Base-by-base conservation (phyloP, 2,797 vertebrate species). In the Channallabes apus region DNA sequence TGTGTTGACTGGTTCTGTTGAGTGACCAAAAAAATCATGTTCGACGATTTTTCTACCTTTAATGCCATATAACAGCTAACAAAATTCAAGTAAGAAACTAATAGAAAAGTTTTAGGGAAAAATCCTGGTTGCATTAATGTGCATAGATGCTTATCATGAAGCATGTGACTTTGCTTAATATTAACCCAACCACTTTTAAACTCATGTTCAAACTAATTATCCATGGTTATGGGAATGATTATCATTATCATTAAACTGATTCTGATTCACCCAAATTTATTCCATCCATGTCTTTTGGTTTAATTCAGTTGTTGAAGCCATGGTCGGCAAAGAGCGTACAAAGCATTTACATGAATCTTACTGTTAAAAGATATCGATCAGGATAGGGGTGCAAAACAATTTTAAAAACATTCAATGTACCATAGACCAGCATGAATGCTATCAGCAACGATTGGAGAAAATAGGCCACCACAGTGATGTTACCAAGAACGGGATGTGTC, bases 121-220 rank as follows among this genome's bases (percentile, higher is more conserved):
- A 6, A 76, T 32, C 73, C 54, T 32, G 27, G 73, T 56, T 76
- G 73, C 73, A 32, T 20, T 32, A 32, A 9, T 77, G 18, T 77
- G 18, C 17, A 27, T 35, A 9, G 27, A 29, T 0, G 32, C 58
- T 20, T 20, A 56, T 15, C 29, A 54, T 29, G 9, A 9, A 8
- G 27, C 17, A 32, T 58, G 27, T 58, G 51, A 58, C n/a, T 51
- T 51, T 32, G 72, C 68, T 41, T 38, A 46, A 24, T n/a, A 24
- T 51, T n/a, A 72, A n/a, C 71, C 71, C 71, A 72, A 46, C 46
- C 38, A 73, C 71, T n/a, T 27, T 51, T 46, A 51, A 73, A 29
- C 6, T 18, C 46, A 22, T 77, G 54, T 38, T 35, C 11, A 59
- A 38, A 38, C 27, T 38, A 59, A 78, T 59, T 38, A 59, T 22